A percentile compares a stretch with the other conserved stretches of the same genome.
Evolutionary conservation across 2,113 vertebrate genomes (phyloP).

Genomic region (Telmatochromis brachygnathus): DNA sequence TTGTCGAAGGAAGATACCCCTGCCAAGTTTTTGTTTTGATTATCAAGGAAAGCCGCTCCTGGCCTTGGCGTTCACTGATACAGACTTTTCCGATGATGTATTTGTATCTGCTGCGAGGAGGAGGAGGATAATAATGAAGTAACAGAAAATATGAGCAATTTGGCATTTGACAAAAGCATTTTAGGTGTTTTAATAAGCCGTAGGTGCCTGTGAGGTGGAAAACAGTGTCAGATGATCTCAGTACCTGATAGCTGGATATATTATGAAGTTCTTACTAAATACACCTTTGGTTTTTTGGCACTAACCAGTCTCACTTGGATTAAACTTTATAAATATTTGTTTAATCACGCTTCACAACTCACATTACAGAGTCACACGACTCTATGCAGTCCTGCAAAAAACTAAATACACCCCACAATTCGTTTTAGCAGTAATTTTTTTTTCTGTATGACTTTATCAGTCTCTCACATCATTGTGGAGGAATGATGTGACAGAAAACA

Average conservation of each 20-base stretch:
- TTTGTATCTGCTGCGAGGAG: conserved; percentile 15
- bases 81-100: conserved; percentile 25
- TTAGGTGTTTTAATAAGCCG: conserved; percentile 20
- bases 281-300: background rate
- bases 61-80: conserved; percentile 8
- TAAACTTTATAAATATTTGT: background rate
- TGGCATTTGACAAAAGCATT: conserved; percentile 6
- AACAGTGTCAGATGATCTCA: conserved; percentile 11
- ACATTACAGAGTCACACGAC: background rate
- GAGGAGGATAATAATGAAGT: conserved; percentile 35
- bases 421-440: background rate
- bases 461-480: background rate
- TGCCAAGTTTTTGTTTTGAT: conserved; percentile 49
- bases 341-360: background rate
- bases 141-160: conserved; percentile 37
- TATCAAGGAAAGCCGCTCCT: conserved; percentile 6
- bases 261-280: background rate
- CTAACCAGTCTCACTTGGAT: background rate
- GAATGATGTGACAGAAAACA: background rate
- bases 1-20: conserved; percentile 1
- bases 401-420: background rate
- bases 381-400: background rate
- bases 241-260: background rate
- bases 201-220: background rate
- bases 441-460: background rate